Percentiles rank a stretch among this genome's conserved stretches.
Evolutionary conservation across 2,113 vertebrate species (phyloP).

Genomic region (Nipponia nippon): DNA sequence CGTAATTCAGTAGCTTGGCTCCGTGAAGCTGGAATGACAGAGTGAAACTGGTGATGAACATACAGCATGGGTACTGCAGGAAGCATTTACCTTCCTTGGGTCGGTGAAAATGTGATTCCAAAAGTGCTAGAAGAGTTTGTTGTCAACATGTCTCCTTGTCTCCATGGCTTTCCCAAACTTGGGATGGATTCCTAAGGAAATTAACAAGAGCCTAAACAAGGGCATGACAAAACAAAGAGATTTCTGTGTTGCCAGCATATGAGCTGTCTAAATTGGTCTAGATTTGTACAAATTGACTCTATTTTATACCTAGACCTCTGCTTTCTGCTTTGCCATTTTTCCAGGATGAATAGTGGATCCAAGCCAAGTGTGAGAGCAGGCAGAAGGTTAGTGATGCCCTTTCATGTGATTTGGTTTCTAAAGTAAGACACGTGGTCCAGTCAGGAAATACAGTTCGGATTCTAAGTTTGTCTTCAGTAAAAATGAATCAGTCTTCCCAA

Average conservation of each 20-base stretch:
- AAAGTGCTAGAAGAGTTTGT: not conserved
- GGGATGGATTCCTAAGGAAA: not conserved
- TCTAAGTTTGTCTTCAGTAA: not conserved
- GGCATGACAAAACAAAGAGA: not conserved
- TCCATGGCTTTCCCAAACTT: not conserved
- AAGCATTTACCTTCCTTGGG: not conserved
- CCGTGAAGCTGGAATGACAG: rapidly evolving
- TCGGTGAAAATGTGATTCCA: not conserved
- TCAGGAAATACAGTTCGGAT: not conserved
- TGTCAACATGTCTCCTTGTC: not conserved
- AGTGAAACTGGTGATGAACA: not conserved
- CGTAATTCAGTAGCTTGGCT: not conserved
- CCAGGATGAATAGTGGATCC: not conserved
- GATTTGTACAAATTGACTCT: not conserved
- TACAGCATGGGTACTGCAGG: not conserved
- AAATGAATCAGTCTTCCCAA: not conserved
- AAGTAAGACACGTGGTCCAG: not conserved
- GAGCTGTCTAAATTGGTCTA: not conserved
- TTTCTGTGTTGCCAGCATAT: not conserved
- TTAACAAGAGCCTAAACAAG: not conserved
- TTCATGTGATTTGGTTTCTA: not conserved
- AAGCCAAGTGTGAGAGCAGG: not conserved
- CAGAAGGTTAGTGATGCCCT: not conserved
- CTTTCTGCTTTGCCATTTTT: not conserved
- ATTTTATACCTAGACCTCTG: not conserved